Percentiles rank a stretch among this genome's conserved stretches.
These are phyloP conservation scores for Platerodrilus igneus DNA, from an alignment of 2,888 invertebrate species.

Conservation along the genomic window DNA sequence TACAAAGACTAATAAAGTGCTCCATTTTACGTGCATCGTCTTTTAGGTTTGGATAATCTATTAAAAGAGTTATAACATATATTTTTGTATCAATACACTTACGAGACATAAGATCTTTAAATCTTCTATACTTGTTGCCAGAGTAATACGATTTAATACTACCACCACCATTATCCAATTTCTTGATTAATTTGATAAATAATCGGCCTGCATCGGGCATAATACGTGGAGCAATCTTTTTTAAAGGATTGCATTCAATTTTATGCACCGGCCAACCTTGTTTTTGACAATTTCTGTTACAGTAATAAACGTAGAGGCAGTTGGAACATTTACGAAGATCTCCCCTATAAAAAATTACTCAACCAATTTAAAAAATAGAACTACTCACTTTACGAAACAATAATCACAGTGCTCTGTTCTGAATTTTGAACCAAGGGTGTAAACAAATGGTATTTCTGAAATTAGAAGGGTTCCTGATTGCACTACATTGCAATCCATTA, in stretches of 20 bases:
- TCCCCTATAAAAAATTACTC: slow-evolving; percentile 52
- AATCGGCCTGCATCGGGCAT: slow-evolving; percentile 80
- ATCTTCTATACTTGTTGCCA: slow-evolving; percentile 65
- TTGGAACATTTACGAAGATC: slow-evolving; percentile 76
- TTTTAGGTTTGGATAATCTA: slow-evolving; percentile 81
- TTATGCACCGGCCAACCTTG: slow-evolving; percentile 80
- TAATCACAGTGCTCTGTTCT: slow-evolving; percentile 69
- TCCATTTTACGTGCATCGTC: slow-evolving; percentile 69
- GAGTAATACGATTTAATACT: slow-evolving; percentile 65
- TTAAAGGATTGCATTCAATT: slow-evolving; percentile 74
- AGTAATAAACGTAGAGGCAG: slow-evolving; percentile 80
- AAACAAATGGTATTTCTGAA: slow-evolving; percentile 71
- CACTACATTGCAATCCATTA: no score
- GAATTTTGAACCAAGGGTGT: slow-evolving; percentile 65
- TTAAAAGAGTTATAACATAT: slow-evolving; percentile 17
- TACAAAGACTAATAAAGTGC: slow-evolving; percentile 70
- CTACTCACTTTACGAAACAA: slow-evolving; percentile 66
- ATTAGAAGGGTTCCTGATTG: slow-evolving; percentile 65
- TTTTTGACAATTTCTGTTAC: slow-evolving; percentile 74
- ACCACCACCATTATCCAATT: slow-evolving; percentile 64
- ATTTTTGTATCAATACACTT: slow-evolving; percentile 46
- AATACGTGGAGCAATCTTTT: slow-evolving; percentile 63
- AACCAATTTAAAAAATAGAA: slow-evolving; percentile 3
- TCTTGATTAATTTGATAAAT: slow-evolving; percentile 69
- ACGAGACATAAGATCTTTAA: slow-evolving; percentile 90